phyloP scores from a whole-genome alignment of 2,888 invertebrate species.

The Hyalella azteca region DNA sequence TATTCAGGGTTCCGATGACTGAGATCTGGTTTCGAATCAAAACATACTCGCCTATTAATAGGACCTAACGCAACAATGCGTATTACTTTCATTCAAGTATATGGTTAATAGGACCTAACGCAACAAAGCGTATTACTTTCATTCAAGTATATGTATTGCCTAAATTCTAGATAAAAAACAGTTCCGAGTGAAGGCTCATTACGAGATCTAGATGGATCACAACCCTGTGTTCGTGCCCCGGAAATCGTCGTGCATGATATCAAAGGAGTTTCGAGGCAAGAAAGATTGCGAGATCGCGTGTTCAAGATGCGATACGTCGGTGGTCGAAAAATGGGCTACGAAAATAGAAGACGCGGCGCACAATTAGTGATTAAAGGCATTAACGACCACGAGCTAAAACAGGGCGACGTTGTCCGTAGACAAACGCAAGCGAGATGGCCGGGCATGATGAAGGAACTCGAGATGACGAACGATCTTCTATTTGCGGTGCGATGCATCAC shows the following conservation, averaged over 20 bases:
- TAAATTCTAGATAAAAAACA: no score
- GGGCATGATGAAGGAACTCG: no score
- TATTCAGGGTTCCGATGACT: no score
- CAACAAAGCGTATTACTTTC: no score
- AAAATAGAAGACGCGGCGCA: slow-evolving; percentile 12
- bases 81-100: no score
- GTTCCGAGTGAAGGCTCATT: not conserved
- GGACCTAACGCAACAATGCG: no score
- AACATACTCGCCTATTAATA: no score
- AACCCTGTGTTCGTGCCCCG: not conserved
- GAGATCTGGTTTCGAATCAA: no score
- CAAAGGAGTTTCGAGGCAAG: not conserved
- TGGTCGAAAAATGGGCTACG: not conserved
- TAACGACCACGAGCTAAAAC: slow-evolving; percentile 7
- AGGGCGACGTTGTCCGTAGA: no score
- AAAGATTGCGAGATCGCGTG: slow-evolving; percentile 22
- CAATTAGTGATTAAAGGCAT: slow-evolving; percentile 24
- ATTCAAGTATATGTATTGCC: no score
- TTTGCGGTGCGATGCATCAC: not conserved
- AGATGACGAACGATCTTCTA: not conserved
- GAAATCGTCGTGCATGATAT: not conserved
- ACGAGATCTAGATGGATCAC: not conserved
- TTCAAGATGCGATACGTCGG: slow-evolving; percentile 7
- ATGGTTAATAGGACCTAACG: no score
- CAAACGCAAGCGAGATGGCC: no score